Evolutionary conservation across 2,888 invertebrate species (phyloP).

Genomic region (Syritta pipiens): DNA sequence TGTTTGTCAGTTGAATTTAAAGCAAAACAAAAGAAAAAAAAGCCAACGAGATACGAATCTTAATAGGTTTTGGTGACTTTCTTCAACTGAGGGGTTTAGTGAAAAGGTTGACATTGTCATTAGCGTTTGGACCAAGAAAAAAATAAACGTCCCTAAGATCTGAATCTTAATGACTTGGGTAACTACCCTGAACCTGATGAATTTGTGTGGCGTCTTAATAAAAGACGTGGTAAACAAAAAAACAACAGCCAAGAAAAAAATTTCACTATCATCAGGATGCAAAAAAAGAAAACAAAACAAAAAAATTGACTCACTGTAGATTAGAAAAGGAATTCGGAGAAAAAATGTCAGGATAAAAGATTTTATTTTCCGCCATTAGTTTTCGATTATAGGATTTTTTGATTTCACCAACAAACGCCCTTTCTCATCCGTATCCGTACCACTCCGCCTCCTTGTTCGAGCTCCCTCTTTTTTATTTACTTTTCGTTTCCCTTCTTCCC

Average conservation of each 20-base stretch:
- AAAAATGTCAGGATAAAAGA: background rate
- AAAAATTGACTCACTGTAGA: background rate
- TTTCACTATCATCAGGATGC: background rate
- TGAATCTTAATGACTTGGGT: background rate
- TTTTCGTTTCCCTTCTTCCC: background rate
- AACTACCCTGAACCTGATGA: background rate
- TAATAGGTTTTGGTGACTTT: background rate
- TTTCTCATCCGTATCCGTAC: background rate
- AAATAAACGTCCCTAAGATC: background rate
- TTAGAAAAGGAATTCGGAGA: background rate
- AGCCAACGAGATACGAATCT: background rate
- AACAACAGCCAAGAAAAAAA: background rate
- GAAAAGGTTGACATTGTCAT: background rate
- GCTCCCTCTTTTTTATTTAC: background rate
- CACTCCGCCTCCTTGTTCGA: background rate
- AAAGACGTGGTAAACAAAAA: background rate
- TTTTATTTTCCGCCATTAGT: background rate
- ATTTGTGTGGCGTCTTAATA: background rate
- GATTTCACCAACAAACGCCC: no score
- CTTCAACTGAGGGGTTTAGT: no score
- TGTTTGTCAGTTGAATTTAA: background rate
- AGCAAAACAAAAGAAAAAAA: no score
- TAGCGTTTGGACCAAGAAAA: background rate
- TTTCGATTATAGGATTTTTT: background rate
- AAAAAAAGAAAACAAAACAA: no score